These are phyloP conservation scores for Zaprionus ornatus DNA, from an alignment of 1,140 invertebrate species.

Conservation along the genomic window DNA sequence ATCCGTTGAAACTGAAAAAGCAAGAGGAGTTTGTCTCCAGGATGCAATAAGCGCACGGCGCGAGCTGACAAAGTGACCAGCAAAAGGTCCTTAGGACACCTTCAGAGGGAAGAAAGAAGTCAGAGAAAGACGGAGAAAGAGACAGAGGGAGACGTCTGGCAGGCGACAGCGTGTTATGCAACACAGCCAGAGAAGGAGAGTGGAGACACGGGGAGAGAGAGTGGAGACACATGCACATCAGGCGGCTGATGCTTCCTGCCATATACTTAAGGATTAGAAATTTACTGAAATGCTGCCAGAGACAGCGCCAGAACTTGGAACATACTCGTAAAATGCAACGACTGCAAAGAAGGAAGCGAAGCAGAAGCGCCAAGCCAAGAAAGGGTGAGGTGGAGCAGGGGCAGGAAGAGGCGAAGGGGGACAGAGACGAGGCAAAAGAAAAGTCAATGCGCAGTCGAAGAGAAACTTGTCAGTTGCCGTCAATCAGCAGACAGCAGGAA, in stretches of 20 bases:
- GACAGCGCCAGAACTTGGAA: constrained; percentile 60
- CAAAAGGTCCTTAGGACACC: constrained; percentile 22
- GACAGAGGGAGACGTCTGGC: constrained; percentile 14
- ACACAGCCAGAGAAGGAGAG: constrained; percentile 8
- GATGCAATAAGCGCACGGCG: constrained; percentile 73
- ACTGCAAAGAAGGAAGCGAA: constrained; percentile 53
- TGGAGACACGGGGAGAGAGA: neutral
- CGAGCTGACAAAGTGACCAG: constrained; percentile 50
- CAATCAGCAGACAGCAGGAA: constrained; percentile 64
- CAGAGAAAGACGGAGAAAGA: neutral
- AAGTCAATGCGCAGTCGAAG: constrained; percentile 80
- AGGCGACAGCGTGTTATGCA: constrained; percentile 32
- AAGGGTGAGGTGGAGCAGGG: neutral
- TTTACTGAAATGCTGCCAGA: constrained; percentile 73
- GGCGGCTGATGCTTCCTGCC: constrained; percentile 71
- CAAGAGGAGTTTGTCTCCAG: constrained; percentile 67
- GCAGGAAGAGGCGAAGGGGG: neutral
- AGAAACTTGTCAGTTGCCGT: constrained; percentile 81
- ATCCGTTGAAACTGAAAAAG: constrained; percentile 49
- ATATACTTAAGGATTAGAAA: constrained; percentile 83
- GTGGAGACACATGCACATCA: constrained; percentile 38
- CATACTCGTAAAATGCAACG: constrained; percentile 81
- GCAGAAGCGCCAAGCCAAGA: neutral
- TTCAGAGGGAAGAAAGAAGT: neutral
- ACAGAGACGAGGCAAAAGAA: constrained; percentile 39